Conservation (phyloP, 2,113 vertebrate genomes). For the Atherinomorus stipes region DNA sequence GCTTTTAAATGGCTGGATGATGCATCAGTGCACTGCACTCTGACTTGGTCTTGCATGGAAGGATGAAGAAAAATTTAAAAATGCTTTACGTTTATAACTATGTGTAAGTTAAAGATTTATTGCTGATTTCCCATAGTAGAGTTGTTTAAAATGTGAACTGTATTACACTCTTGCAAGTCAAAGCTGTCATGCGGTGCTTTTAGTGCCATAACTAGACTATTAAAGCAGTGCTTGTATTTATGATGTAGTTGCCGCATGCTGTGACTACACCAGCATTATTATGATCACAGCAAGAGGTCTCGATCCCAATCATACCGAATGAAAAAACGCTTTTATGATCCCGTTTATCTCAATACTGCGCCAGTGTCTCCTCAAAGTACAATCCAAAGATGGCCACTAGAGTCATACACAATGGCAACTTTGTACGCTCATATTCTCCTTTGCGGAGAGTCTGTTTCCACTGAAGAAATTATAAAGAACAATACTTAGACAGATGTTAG, state of each 20-base stretch:
- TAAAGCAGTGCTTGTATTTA: background rate
- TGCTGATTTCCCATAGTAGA: too few relatives aligned
- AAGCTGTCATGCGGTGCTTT: too few relatives aligned
- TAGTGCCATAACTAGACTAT: background rate
- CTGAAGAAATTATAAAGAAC: rapidly evolving
- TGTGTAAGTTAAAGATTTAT: too few relatives aligned
- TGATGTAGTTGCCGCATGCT: background rate
- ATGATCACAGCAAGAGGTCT: background rate
- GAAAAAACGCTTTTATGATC: background rate
- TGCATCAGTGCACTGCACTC: background rate
- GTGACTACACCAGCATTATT: background rate
- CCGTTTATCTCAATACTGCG: conserved; percentile 20
- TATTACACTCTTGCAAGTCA: too few relatives aligned
- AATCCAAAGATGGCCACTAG: conserved; percentile 74
- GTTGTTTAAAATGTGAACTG: too few relatives aligned
- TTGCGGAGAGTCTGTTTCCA: background rate
- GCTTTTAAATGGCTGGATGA: background rate
- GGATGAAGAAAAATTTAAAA: too few relatives aligned
- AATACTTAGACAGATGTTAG: background rate
- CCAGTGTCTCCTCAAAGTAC: conserved; percentile 35
- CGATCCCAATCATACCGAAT: background rate
- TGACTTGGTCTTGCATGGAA: background rate
- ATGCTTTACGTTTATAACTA: too few relatives aligned
- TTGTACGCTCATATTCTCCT: conserved; percentile 2
- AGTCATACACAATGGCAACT: conserved; percentile 59